A percentile compares a stretch with the other conserved stretches of the same genome.
Evolutionary conservation across 2,113 vertebrate species (phyloP).

Genomic region (Lota lota): DNA sequence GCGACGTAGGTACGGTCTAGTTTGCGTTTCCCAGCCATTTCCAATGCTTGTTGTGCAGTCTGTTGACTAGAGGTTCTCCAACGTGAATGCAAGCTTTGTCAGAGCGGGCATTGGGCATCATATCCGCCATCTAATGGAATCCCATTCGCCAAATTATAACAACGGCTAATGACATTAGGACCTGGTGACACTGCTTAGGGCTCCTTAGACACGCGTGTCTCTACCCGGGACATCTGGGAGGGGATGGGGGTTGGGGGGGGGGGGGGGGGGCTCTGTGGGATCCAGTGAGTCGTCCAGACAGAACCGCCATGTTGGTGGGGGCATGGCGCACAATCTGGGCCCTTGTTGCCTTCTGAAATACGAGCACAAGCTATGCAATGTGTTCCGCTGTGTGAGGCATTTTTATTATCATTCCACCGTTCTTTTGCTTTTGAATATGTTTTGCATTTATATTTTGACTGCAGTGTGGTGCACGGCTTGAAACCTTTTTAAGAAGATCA

Average conservation of each 20-base stretch:
- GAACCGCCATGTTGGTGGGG: too few relatives aligned
- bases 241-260: background rate
- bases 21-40: background rate
- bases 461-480: too few relatives aligned
- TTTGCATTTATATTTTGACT: too few relatives aligned
- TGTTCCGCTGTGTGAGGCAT: too few relatives aligned
- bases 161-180: constrained; percentile 72
- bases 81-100: constrained; percentile 69
- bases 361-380: too few relatives aligned
- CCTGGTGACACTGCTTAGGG: constrained; percentile 76
- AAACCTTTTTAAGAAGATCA: too few relatives aligned
- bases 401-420: too few relatives aligned
- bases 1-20: background rate
- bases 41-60: constrained; percentile 45
- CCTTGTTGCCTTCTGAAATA: too few relatives aligned
- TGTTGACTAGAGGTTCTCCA: constrained; percentile 21
- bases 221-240: constrained; percentile 13
- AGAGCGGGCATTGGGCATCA: constrained; percentile 49
- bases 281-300: too few relatives aligned
- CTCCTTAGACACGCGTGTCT: constrained; percentile 45
- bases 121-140: constrained; percentile 72
- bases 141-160: constrained; percentile 70
- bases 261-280: too few relatives aligned
- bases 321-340: too few relatives aligned
- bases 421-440: too few relatives aligned